Evolutionary conservation across 2,888 invertebrate genomes (phyloP), one percentile per base, ranked within the genome.

Genomic region (Netelia inedita): DNA sequence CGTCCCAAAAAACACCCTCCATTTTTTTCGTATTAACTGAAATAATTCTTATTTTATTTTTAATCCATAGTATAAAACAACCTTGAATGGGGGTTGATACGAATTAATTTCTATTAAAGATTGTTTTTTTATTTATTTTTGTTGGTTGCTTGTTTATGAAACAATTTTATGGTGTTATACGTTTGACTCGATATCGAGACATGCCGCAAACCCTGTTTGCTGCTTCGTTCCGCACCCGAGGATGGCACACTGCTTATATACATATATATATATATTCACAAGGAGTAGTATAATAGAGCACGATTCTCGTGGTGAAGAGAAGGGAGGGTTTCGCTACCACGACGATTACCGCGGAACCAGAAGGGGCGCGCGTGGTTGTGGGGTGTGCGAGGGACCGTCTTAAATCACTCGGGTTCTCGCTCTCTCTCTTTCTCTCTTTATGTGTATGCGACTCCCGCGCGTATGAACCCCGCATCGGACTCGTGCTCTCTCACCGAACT

Each of bases 291-390:
- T 65, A 75, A 82, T 82, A 75, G 75, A 75, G 79, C 66, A 50
- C 72, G 71, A 71, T 66, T 79, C 78, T 82, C 79, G 82, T 63
- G 78, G 82, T 66, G 66, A 82, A 79, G 57, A 79, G 55, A 72
- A 21, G 66, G 81, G 81, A 78, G 82, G 79, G 79, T 79, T 79
- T 73, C 41, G 79, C 79, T 82, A 82, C 79, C 82, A 79, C 82
- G 82, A 82, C 75, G 79, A 85, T 85, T 85, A 85, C 73, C 81
- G 81, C 61, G 66, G 75, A 82, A 85, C 75, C 85, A 82, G 82
- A 85, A 85, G 85, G 82, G 85, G 85, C 66, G 82, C 71, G 53
- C 61, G 72, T 59, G 23, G 73, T 66, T 66, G 46, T 71, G 53
- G 61, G 69, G 72, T 65, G 72, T 41, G 55, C 55, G 43, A 72